Evolutionary conservation across 2,888 invertebrate genomes (phyloP), one percentile per base, ranked within the genome.

Genomic region (Carabus problematicus): DNA sequence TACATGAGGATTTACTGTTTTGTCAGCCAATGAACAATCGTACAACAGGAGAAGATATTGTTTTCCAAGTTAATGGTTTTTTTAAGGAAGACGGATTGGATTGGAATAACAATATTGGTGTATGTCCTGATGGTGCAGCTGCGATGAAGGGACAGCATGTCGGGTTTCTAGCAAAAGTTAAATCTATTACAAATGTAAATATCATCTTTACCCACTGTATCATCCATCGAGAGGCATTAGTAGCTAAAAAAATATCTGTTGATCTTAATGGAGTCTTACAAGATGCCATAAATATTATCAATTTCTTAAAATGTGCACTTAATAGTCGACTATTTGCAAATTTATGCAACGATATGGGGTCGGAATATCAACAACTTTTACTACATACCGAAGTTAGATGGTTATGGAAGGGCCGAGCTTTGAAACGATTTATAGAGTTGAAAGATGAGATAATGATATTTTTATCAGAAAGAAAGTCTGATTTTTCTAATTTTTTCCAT

Each of bases 1-100:
- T 56, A 19, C 56, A 56, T 56, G 56, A 29, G 8, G 56, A 56
- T 56, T 56, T 56, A 56, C 56, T 56, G 56, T 56, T 56, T 29
- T 56, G 39, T 16, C 16, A 14, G 52, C 52, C 56, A 56, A 56
- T 56, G 56, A 56, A 56, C 9, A 56, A 39, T 56, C 56, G 39
- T 18, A 56, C 18, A 56, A 56, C 56, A 56, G 56, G 56, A 19
- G 19, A 39, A 39, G 56, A 18, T 29, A 56, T 56, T 56, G 29
- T 56, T 56, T 56, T 18, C 1, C 40, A 56, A 29, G 56, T 56
- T 56, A 56, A 56, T 56, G 56, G 29, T 11, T 56, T 56, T 56
- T 56, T 56, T 29, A 29, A 29, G 29, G 29, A 29, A 29, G 29
- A 45, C 2, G 45, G 45, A 45, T 29, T 29, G 6, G 29, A 29